These are phyloP conservation scores for Notolabrus celidotus DNA, from an alignment of 2,797 vertebrate species.

Conservation along the genomic window DNA sequence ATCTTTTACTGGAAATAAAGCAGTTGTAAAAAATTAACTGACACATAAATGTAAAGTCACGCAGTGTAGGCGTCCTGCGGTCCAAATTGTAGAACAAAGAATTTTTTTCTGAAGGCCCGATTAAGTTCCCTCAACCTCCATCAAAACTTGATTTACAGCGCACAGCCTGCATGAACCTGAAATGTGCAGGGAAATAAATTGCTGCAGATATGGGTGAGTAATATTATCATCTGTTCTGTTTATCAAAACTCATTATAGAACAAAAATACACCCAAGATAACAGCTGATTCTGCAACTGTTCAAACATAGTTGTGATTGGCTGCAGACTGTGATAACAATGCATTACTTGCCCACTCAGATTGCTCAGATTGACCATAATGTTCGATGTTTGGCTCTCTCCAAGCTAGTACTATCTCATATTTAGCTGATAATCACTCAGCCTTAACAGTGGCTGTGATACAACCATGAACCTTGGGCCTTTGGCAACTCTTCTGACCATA, in stretches of 20 bases:
- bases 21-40: slow-evolving; percentile 26
- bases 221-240: slow-evolving; percentile 63
- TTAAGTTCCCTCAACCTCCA: slow-evolving; percentile 42
- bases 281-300: slow-evolving; percentile 29
- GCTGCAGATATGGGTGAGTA: slow-evolving; percentile 59
- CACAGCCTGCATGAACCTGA: slow-evolving; percentile 31
- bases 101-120: slow-evolving; percentile 33
- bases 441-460: slow-evolving; percentile 58
- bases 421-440: slow-evolving; percentile 68
- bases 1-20: slow-evolving; percentile 57
- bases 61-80: slow-evolving; percentile 30
- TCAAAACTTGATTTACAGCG: slow-evolving; percentile 54
- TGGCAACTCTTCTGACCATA: slow-evolving; percentile 63
- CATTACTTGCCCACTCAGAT: slow-evolving; percentile 39
- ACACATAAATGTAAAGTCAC: slow-evolving; percentile 48
- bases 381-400: slow-evolving; percentile 60
- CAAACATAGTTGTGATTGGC: slow-evolving; percentile 57
- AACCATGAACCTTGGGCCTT: slow-evolving; percentile 47
- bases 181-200: slow-evolving; percentile 51
- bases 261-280: slow-evolving; percentile 66
- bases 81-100: slow-evolving; percentile 20
- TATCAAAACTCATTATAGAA: slow-evolving; percentile 66
- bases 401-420: slow-evolving; percentile 63
- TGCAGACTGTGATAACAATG: slow-evolving; percentile 50
- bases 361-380: slow-evolving; percentile 39